Evolutionary conservation across 2,888 invertebrate genomes (phyloP).

Genomic region (Leucophenga montana): DNA sequence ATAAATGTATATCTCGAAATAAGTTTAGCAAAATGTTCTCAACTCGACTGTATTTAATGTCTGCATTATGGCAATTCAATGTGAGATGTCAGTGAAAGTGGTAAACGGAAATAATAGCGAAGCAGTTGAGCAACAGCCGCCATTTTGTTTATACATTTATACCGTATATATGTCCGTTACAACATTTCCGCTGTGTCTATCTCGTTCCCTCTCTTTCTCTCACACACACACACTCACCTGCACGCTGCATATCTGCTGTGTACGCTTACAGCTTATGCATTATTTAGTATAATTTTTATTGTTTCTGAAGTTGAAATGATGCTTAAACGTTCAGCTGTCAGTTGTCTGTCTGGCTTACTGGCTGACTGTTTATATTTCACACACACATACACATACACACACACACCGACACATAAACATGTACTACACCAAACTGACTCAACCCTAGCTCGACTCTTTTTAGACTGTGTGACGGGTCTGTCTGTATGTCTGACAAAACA

Average conservation of each 20-base stretch:
- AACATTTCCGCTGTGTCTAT: not conserved
- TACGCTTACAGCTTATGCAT: not conserved
- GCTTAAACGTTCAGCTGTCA: constrained; percentile 27
- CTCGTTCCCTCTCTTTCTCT: not conserved
- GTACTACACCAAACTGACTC: too few relatives aligned
- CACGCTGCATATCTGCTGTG: not conserved
- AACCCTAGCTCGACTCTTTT: too few relatives aligned
- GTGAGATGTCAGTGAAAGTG: not conserved
- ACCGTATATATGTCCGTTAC: too few relatives aligned
- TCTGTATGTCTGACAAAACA: constrained; percentile 14
- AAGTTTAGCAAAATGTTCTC: too few relatives aligned
- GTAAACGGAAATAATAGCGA: not conserved
- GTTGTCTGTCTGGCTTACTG: constrained; percentile 22
- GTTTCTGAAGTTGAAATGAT: constrained; percentile 55
- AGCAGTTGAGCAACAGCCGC: not conserved
- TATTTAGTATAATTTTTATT: constrained; percentile 53
- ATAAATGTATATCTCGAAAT: too few relatives aligned
- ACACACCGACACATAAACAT: too few relatives aligned
- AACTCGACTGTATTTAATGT: not conserved
- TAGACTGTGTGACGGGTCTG: not conserved
- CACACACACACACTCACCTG: too few relatives aligned
- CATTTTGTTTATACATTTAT: constrained; percentile 6
- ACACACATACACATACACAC: too few relatives aligned
- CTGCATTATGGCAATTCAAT: not conserved
- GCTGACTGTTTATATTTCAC: too few relatives aligned